Conservation (phyloP, 2,113 vertebrate species). For the Spermophilus dauricus region DNA sequence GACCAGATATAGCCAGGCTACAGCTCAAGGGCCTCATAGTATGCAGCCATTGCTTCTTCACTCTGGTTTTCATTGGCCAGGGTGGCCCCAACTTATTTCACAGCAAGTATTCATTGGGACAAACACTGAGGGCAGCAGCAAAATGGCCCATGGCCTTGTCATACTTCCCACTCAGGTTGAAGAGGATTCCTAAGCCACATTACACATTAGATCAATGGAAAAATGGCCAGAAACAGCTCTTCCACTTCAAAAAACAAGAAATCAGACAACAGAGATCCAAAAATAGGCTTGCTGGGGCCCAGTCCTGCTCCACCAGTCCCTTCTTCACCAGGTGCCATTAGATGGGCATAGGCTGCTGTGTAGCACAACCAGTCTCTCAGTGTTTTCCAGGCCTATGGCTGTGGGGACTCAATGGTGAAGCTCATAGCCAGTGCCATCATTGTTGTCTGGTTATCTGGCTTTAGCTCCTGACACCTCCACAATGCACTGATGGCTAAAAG, state of each 20-base stretch:
- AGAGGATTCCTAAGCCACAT: conserved; percentile 97
- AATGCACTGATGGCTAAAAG: conserved; percentile 98
- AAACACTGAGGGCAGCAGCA: conserved; percentile 94
- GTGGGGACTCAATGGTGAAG: conserved; percentile 98
- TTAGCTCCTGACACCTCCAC: conserved; percentile 95
- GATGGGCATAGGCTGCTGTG: conserved; percentile 92
- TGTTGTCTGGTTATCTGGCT: conserved; percentile 96
- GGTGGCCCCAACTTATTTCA: conserved; percentile 98
- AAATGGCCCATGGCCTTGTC: conserved; percentile 99
- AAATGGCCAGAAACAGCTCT: conserved; percentile 94
- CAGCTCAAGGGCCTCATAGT: conserved; percentile 95
- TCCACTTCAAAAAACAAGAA: conserved; percentile 94
- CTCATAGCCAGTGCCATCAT: conserved; percentile 98
- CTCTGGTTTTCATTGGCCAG: conserved; percentile 97
- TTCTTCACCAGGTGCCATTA: conserved; percentile 87
- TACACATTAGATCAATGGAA: conserved; percentile 96
- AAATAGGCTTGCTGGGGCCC: conserved; percentile 90
- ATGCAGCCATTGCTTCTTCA: conserved; percentile 97
- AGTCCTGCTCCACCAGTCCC: conserved; percentile 79
- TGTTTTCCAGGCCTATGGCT: conserved; percentile 98
- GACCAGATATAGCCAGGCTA: conserved; percentile 98
- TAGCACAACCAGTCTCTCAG: conserved; percentile 96
- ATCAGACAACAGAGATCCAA: conserved; percentile 96
- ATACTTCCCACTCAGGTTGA: conserved; percentile 98
- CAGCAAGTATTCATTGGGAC: conserved; percentile 96